Evolutionary conservation across 2,113 vertebrate species (phyloP), one percentile per base, ranked within the genome.

Genomic region (Chascanopsetta lugubris): DNA sequence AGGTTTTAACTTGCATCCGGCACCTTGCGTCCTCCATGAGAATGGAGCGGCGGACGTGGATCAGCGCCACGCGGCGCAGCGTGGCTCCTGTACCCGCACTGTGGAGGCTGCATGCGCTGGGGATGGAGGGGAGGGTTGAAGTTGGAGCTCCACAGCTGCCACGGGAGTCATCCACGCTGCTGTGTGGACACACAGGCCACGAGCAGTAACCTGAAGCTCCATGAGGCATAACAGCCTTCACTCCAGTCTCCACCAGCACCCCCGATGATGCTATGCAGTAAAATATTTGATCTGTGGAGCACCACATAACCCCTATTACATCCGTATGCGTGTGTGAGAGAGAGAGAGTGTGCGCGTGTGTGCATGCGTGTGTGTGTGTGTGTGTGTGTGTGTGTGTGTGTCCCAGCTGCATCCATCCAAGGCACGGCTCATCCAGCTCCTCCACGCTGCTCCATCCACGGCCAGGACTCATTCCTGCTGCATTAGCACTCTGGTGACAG

Each of bases 401-500:
- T n/a, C n/a, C n/a, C n/a, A n/a, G n/a, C 34, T 36, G 34, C 34
- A 36, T n/a, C n/a, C n/a, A n/a, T n/a, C n/a, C n/a, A n/a, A n/a
- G n/a, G n/a, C n/a, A n/a, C n/a, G 64, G 45, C 62, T 54, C 72
- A 6, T 80, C 59, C 60, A 68, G 56, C n/a, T n/a, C n/a, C n/a
- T n/a, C n/a, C n/a, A n/a, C n/a, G n/a, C n/a, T n/a, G 80, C 54
- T 70, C 83, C 70, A 69, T 72, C 69, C 12, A 73, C 73, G 75
- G 74, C 51, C 79, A 69, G 66, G 68, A 75, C 65, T 66, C 64
- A 32, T 76, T 88, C 87, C 72, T 89, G 90, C 91, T 90, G 90
- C 88, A 88, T 88, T 82, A 67, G 89, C 91, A 90, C 77, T 74
- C 83, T 79, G 77, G 24, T 89, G 88, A 88, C 90, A 90, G 87